phyloP scores from a whole-genome alignment of 1,140 invertebrate genomes.

The Kradibia gibbosae region DNA sequence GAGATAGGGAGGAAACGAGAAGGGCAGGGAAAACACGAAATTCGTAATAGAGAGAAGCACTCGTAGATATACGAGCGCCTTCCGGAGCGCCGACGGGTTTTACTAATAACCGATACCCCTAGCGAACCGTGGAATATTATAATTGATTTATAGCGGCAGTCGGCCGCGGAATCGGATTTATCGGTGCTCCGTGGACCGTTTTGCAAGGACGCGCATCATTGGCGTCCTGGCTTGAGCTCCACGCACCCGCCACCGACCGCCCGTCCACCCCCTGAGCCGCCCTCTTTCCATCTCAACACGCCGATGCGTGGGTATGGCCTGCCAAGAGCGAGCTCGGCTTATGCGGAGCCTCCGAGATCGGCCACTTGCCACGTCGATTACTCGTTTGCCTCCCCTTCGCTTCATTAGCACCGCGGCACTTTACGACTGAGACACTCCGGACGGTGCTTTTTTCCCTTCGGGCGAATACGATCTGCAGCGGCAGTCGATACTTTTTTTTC shows the following conservation, averaged over 20 bases:
- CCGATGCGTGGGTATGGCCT: too few relatives aligned
- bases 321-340: too few relatives aligned
- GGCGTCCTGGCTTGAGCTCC: constrained; percentile 28
- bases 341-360: too few relatives aligned
- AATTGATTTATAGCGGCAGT: constrained; percentile 69
- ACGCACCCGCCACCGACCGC: neutral
- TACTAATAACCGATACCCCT: constrained; percentile 72
- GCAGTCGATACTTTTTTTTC: too few relatives aligned
- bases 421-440: too few relatives aligned
- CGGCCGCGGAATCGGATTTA: constrained; percentile 63
- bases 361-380: too few relatives aligned
- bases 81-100: constrained; percentile 69
- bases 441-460: too few relatives aligned
- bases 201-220: constrained; percentile 60
- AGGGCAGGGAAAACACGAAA: constrained; percentile 62
- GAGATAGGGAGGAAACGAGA: neutral
- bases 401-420: too few relatives aligned
- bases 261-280: neutral
- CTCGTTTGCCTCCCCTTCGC: too few relatives aligned
- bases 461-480: too few relatives aligned
- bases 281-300: too few relatives aligned
- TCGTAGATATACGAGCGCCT: constrained; percentile 68
- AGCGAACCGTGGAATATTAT: constrained; percentile 72
- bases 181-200: constrained; percentile 62
- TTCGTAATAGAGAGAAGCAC: constrained; percentile 69